Evolutionary conservation across 2,113 vertebrate species (phyloP).

Genomic region (Isurus oxyrinchus): DNA sequence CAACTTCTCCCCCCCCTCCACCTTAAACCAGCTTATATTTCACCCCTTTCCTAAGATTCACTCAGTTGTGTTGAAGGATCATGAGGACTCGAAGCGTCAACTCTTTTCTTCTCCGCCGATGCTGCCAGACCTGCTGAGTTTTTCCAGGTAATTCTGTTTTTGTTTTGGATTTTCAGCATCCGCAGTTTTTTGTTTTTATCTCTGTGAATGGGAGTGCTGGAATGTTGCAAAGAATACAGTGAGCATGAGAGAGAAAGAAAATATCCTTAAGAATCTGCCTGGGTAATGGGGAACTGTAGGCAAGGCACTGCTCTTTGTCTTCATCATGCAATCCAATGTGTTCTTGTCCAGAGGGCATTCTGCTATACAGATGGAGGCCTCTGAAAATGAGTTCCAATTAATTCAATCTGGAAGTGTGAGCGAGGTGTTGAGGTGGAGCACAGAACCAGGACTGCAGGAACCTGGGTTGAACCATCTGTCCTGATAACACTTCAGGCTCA

Average conservation of each 20-base stretch:
- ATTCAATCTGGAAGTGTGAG: background rate
- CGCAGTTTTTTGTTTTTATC: too few species aligned
- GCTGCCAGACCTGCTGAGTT: too few species aligned
- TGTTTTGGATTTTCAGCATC: too few species aligned
- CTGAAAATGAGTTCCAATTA: background rate
- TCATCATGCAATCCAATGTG: background rate
- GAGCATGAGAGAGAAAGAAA: background rate
- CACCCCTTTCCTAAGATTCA: too few species aligned
- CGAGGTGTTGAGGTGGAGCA: background rate
- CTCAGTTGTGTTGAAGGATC: too few species aligned
- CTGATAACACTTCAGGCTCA: background rate
- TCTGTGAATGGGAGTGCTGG: too few species aligned
- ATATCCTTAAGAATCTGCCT: background rate
- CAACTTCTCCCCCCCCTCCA: too few species aligned
- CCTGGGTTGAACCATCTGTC: slow-evolving; percentile 21
- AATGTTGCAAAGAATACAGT: background rate
- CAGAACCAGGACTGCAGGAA: background rate
- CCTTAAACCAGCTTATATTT: too few species aligned
- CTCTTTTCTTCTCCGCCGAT: too few species aligned
- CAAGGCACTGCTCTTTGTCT: background rate
- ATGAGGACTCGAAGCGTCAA: too few species aligned
- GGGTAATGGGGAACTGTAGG: background rate
- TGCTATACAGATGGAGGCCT: background rate
- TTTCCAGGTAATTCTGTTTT: too few species aligned
- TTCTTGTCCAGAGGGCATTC: slow-evolving; percentile 16